These are phyloP conservation scores for Hemicrepidius hirtus DNA, from an alignment of 2,888 invertebrate species.

Conservation along the genomic window DNA sequence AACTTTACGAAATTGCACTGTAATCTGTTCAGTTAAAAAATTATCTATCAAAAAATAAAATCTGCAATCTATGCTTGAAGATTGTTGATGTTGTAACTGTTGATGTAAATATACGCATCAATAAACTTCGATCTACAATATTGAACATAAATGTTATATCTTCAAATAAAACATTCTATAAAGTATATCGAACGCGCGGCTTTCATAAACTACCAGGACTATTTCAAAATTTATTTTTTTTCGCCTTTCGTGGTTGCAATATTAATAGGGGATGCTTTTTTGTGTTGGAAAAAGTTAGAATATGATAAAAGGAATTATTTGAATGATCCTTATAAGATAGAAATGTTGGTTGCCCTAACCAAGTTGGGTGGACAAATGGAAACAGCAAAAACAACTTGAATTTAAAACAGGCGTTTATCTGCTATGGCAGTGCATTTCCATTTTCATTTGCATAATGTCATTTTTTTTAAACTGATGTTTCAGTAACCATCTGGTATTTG, in stretches of 20 bases:
- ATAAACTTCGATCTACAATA: constrained; percentile 7
- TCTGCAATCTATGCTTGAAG: too few relatives aligned
- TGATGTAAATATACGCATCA: neutral
- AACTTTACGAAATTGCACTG: too few relatives aligned
- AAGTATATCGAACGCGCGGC: neutral
- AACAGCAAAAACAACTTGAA: constrained; percentile 35
- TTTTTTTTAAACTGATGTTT: constrained; percentile 23
- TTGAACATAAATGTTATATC: constrained; percentile 7
- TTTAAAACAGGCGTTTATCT: constrained; percentile 33
- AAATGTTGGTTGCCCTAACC: neutral
- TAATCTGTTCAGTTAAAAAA: too few relatives aligned
- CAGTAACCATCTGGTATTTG: neutral
- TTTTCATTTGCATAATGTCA: constrained; percentile 27
- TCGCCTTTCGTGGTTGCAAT: constrained; percentile 4
- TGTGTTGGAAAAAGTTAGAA: neutral
- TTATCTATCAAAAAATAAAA: too few relatives aligned
- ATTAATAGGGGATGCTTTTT: neutral
- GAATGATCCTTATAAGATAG: neutral
- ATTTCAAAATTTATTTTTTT: constrained; percentile 17
- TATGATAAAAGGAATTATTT: neutral
- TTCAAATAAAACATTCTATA: constrained; percentile 5
- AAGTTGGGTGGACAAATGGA: constrained; percentile 25
- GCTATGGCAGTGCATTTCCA: constrained; percentile 11
- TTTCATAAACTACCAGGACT: constrained; percentile 11
- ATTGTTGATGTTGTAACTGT: neutral